These are phyloP conservation scores for Bergia sp. DNA, from an alignment of 92 coral and sea anemone genomes.

Conservation along the genomic window DNA sequence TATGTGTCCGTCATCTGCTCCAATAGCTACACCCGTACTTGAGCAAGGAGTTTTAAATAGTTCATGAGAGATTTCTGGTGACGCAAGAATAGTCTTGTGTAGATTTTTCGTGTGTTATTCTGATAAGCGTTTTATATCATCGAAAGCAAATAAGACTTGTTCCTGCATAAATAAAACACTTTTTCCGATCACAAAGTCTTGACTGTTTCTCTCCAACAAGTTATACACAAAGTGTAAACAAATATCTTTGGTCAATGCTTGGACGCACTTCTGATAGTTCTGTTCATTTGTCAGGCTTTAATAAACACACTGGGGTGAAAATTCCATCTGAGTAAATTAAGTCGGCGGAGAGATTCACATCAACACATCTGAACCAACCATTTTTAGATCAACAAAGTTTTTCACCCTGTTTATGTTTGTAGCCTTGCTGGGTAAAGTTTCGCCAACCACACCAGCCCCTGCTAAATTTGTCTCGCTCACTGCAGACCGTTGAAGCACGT, in stretches of 20 bases:
- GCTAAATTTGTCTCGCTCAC: slow-evolving; percentile 82
- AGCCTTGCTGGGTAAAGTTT: slow-evolving; percentile 3
- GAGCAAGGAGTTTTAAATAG: not conserved
- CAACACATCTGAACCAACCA: slow-evolving; percentile 36
- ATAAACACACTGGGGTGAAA: not conserved
- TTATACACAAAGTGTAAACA: not conserved
- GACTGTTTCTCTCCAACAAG: not conserved
- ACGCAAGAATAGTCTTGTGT: not conserved
- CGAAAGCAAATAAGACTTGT: not conserved
- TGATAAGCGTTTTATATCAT: not conserved
- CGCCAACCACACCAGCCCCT: slow-evolving; percentile 41
- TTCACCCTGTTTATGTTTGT: slow-evolving; percentile 38
- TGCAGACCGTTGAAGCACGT: slow-evolving; percentile 72
- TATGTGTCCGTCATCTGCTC: not conserved
- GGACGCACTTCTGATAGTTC: not conserved
- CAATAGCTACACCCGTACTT: not conserved
- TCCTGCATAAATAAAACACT: not conserved
- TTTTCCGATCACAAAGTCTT: slow-evolving; percentile 2
- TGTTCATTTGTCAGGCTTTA: not conserved
- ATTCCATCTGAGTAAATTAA: not conserved
- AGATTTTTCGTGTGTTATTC: not conserved
- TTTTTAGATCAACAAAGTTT: slow-evolving; percentile 40
- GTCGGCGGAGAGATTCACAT: not conserved
- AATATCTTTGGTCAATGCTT: not conserved
- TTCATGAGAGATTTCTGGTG: not conserved